Evolutionary conservation across 2,888 invertebrate genomes (phyloP), one percentile per base, ranked within the genome.

Genomic region (Deilephila porcellus): DNA sequence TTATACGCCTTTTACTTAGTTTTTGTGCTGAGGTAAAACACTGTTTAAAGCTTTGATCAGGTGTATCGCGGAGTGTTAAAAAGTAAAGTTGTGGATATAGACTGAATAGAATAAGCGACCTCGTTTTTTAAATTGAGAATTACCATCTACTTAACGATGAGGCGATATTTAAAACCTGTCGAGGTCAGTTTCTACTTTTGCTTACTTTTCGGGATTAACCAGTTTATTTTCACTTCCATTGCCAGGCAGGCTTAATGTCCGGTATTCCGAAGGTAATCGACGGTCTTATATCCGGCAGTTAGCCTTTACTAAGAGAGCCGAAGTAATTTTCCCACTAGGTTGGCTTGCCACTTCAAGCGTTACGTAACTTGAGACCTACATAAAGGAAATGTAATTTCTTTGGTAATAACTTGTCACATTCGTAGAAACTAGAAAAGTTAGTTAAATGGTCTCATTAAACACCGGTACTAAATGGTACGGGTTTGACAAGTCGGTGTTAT

Each of bases 391-490:
- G 64, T 45, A 45, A 64, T 64, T 45, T 64, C 37, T 45, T 37
- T 11, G 64, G 20, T 45, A 64, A 64, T 45, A 37, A 64, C n/a
- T 45, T 64, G 45, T 64, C 20, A 37, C 64, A 20, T 64, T 64
- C 37, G 20, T 64, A 45, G 64, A 64, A 64, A 64, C 14, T 64
- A 45, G 64, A 64, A 64, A 64, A 20, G 20, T 45, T 45, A 64
- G n/a, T 64, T 64, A 45, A 64, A 63, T 63, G 34, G 19, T 19
- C 62, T 34, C 29, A 29, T 56, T 56, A 60, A 7, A 29, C 25
- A 29, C 60, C 29, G 29, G 60, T 60, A 56, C 19, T 63, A 32
- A 63, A 64, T 64, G 20, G 37, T 64, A 20, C 20, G 64, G 4
- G 17, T 19, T 62, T 62, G 19, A 19, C 56, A n/a, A 56, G 56